Percentiles rank a stretch among this genome's conserved stretches.
phyloP scores from a whole-genome alignment of 2,113 vertebrate species.

The Pundamilia nyererei region DNA sequence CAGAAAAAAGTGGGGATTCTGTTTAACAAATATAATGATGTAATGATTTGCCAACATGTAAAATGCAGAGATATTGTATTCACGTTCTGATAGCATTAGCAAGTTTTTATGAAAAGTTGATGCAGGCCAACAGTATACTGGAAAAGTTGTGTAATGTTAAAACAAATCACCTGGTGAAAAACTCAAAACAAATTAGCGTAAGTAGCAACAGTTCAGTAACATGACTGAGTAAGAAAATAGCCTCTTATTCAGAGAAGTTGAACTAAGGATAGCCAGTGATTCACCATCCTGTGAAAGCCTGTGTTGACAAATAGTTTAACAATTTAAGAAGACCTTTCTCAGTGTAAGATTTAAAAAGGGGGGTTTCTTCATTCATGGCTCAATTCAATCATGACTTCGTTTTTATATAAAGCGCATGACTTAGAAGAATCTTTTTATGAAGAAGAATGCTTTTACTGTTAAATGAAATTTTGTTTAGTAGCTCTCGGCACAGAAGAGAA shows the following conservation, averaged over 20 bases:
- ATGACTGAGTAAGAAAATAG: not conserved
- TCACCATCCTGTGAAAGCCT: not conserved
- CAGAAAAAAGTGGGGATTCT: not conserved
- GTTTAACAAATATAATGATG: not conserved
- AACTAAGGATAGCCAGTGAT: not conserved
- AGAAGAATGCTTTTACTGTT: not conserved
- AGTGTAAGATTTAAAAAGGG: not conserved
- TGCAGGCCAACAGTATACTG: not conserved
- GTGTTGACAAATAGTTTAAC: not conserved
- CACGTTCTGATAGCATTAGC: not conserved
- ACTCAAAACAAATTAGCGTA: not conserved
- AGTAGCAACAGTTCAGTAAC: not conserved
- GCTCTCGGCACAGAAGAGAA: not conserved
- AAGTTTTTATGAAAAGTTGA: not conserved
- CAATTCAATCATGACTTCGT: not conserved
- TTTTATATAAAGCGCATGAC: not conserved
- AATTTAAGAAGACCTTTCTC: not conserved
- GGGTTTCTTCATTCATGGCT: not conserved
- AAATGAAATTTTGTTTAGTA: not conserved
- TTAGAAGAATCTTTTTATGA: not conserved
- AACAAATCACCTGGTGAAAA: not conserved
- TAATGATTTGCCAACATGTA: not conserved
- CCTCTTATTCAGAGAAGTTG: not conserved
- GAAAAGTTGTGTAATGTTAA: not conserved
- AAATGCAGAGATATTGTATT: not conserved